Evolutionary conservation across 2,888 invertebrate species (phyloP).

Genomic region (Thecophora atra): DNA sequence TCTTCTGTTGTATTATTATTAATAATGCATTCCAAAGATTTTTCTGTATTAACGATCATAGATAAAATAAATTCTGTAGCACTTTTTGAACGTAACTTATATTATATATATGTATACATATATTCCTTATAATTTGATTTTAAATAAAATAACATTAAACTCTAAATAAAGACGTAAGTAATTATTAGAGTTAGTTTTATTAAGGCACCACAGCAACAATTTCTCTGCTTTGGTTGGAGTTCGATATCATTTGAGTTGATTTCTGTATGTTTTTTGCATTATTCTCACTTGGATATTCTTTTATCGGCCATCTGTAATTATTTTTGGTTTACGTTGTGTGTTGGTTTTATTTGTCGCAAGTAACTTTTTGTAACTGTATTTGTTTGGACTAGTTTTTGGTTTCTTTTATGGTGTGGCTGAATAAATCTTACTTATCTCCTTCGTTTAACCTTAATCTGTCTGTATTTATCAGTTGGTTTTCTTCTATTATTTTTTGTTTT

Average conservation of each 20-base stretch:
- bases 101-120: too few species aligned
- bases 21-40: background rate
- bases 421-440: too few species aligned
- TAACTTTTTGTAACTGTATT: too few species aligned
- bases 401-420: background rate
- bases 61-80: slow-evolving; percentile 1
- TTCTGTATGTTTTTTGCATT: background rate
- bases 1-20: background rate
- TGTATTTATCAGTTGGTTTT: too few species aligned
- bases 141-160: background rate
- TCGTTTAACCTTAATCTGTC: too few species aligned
- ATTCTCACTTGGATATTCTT: background rate
- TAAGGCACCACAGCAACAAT: background rate
- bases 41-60: too few species aligned
- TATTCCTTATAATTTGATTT: background rate
- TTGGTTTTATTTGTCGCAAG: too few species aligned
- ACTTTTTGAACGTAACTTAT: background rate
- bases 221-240: too few species aligned
- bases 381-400: too few species aligned
- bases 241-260: background rate
- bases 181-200: background rate
- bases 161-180: background rate
- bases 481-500: background rate
- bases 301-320: background rate
- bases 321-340: too few species aligned